Base-by-base conservation (phyloP, 30 jellyfish, hydroid and myxozoan genomes). In the Mastigias papua region DNA sequence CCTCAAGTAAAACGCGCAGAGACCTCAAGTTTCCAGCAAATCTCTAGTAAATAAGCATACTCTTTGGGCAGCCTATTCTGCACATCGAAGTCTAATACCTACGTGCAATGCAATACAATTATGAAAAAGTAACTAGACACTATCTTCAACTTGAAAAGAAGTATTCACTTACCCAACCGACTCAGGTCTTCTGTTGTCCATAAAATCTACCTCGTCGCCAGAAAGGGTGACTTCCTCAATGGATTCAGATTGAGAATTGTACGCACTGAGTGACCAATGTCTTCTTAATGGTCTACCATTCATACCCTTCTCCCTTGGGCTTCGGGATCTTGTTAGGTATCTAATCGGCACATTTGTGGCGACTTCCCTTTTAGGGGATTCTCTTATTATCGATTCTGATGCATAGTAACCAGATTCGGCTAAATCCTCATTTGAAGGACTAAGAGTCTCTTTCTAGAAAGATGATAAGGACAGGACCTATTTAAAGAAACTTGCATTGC, bases 331-430 rank as follows among this genome's bases (percentile, higher is more conserved):
- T 28, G 95, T 67, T 3, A 86, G 95, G 58, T 73, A 86, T 26
- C 84, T 81, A 1, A 61, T 34, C 3, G 89, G 89, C 29, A 86
- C 88, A 29, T 73, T 86, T 21, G 57, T 60, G 54, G 83, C 37
- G 37, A 63, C 19, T 34, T 69, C 84, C 69, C 89, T 86, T 35
- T 65, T 76, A 0, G 93, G 93, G 10, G 93, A 83, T 71, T 76
- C 95, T 4, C 84, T 66, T 30, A 48, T 28, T 63, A 86, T 61
- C 13, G 95, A 73, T 65, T 74, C 95, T n/a, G 95, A 73, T 28
- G 95, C 89, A 64, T 86, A 86, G 89, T 86, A 86, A 31, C 89
- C 95, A 9, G 95, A 86, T 73, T 86, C 95, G 9, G 95, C 89
- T 48, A 86, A 68, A 28, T 86, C 95, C 49, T 86, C 95, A 29